Evolutionary conservation across 1,140 invertebrate genomes (phyloP).

Genomic region (Ephestia elutella): DNA sequence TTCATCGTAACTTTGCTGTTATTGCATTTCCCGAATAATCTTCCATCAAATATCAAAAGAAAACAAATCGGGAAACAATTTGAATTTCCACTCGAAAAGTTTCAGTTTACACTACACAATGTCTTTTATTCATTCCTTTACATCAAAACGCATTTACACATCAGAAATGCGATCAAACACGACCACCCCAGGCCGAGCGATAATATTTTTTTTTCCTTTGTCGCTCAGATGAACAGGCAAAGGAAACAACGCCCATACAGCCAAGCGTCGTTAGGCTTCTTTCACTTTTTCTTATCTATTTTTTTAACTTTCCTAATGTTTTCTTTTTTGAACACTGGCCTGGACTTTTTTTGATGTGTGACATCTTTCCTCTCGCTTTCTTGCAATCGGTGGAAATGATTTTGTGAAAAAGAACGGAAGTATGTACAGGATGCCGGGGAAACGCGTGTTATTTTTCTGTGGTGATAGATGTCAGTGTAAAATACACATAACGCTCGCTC

Average conservation of each 20-base stretch:
- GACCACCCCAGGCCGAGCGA: not conserved
- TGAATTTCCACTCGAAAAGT: not conserved
- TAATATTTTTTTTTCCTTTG: constrained; percentile 6
- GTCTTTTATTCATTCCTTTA: not conserved
- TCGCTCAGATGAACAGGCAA: constrained; percentile 1
- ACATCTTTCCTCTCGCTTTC: no score
- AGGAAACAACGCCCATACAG: constrained; percentile 1
- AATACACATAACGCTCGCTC: no score
- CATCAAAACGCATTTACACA: constrained; percentile 9
- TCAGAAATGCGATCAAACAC: constrained; percentile 4
- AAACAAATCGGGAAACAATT: not conserved
- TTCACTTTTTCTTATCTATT: constrained; percentile 2
- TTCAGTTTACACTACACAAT: not conserved
- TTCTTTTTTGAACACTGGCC: not conserved
- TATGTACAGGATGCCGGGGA: no score
- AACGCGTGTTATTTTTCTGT: no score
- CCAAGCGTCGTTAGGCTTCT: constrained; percentile 4
- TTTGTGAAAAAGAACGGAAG: no score
- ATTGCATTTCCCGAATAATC: not conserved
- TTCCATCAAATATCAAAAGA: not conserved
- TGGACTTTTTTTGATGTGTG: not conserved
- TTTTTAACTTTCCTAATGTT: constrained; percentile 6
- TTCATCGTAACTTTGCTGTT: no score
- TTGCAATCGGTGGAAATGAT: no score
- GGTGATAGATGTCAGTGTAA: no score